Percentiles rank a stretch among this genome's conserved stretches.
Evolutionary conservation across 1,140 invertebrate genomes (phyloP).

Genomic region (Diachasma alloeum): DNA sequence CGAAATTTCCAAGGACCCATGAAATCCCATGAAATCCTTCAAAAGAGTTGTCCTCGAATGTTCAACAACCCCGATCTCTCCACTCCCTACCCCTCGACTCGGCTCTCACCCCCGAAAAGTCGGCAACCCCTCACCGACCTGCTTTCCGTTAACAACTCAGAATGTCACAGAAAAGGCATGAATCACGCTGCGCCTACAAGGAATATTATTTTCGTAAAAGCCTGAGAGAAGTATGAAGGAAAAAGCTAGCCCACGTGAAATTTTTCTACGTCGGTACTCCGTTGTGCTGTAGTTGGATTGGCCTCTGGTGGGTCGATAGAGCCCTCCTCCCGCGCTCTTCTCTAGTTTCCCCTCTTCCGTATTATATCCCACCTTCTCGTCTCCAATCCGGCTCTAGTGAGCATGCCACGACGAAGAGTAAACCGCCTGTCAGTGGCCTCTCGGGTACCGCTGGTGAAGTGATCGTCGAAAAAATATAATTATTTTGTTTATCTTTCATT

Average conservation of each 20-base stretch:
- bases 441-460: background rate
- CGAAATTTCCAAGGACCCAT: too few relatives aligned
- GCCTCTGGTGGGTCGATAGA: conserved; percentile 8
- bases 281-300: background rate
- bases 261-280: background rate
- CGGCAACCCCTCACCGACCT: background rate
- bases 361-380: background rate
- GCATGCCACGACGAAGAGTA: background rate
- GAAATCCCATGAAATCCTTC: too few relatives aligned
- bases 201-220: background rate
- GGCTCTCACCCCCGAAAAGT: background rate
- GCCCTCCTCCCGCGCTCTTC: conserved; percentile 1
- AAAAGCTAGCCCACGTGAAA: background rate
- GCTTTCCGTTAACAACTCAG: background rate
- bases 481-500: too few relatives aligned
- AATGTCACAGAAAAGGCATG: background rate
- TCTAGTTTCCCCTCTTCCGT: background rate
- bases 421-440: conserved; percentile 1
- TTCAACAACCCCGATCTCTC: too few relatives aligned
- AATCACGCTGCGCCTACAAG: background rate
- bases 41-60: too few relatives aligned
- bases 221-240: background rate
- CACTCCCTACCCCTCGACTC: too few relatives aligned
- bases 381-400: background rate
- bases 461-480: too few relatives aligned